Conservation (phyloP, 2,888 invertebrate genomes). For the Drosophila tanythrix region DNA sequence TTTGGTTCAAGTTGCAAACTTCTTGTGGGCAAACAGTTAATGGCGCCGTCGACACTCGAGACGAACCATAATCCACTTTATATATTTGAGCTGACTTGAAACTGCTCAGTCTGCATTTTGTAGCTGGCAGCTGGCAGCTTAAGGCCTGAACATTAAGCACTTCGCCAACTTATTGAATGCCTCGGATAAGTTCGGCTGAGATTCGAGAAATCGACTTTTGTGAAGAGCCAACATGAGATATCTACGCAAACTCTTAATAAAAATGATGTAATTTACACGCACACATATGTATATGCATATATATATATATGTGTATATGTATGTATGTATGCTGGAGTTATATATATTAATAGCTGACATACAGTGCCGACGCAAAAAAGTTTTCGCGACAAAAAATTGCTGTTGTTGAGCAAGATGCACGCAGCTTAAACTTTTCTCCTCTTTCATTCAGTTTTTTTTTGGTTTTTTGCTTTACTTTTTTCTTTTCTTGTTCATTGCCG, state of each 20-base stretch:
- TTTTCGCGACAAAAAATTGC: constrained; percentile 62
- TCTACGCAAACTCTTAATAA: constrained; percentile 53
- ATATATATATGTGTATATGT: background rate
- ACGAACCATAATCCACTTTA: constrained; percentile 38
- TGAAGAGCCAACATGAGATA: constrained; percentile 37
- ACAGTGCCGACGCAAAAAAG: constrained; percentile 52
- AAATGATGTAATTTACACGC: constrained; percentile 56
- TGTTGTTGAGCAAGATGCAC: constrained; percentile 36
- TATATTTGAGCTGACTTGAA: constrained; percentile 21
- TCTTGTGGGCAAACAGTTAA: constrained; percentile 22
- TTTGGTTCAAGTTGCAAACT: constrained; percentile 8
- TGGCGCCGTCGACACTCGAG: constrained; percentile 14
- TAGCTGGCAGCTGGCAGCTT: background rate
- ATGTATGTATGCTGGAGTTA: constrained; percentile 10
- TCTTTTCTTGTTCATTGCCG: constrained; percentile 5
- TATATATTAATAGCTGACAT: constrained; percentile 56
- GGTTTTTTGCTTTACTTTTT: background rate
- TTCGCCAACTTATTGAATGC: constrained; percentile 56
- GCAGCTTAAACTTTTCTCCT: constrained; percentile 46
- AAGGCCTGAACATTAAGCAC: constrained; percentile 40
- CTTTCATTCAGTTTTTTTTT: constrained; percentile 1
- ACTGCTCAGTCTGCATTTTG: constrained; percentile 33
- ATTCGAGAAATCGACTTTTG: constrained; percentile 46
- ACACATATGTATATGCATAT: constrained; percentile 5
- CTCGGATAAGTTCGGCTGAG: constrained; percentile 26